Percentiles rank a stretch among this genome's conserved stretches.
phyloP scores from a whole-genome alignment of 2,797 vertebrate species.

The Clarias pachynema region DNA sequence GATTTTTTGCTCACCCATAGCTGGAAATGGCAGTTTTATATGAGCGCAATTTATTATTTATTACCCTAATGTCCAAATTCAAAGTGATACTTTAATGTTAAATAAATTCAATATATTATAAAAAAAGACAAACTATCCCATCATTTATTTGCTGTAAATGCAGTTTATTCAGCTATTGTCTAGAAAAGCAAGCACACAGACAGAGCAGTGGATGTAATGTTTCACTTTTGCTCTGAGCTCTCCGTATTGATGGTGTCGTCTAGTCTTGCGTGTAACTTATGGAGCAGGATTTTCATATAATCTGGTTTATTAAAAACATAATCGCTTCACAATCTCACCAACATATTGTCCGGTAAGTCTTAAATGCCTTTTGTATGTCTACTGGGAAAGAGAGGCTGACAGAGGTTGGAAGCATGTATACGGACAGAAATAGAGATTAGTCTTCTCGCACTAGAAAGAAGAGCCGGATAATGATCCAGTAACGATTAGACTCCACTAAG shows the following conservation, averaged over 20 bases:
- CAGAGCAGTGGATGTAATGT: background rate
- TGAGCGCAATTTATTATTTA: background rate
- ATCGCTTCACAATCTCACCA: background rate
- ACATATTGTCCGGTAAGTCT: background rate
- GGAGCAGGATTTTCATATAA: background rate
- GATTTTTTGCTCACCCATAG: background rate
- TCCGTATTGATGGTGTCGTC: background rate
- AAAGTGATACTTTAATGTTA: background rate
- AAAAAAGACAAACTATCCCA: background rate
- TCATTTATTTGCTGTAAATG: conserved; percentile 3
- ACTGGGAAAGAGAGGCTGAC: background rate
- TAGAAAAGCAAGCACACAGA: background rate
- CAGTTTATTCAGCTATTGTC: conserved; percentile 2
- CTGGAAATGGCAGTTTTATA: background rate
- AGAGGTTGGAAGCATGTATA: background rate
- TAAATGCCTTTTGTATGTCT: background rate
- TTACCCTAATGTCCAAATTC: background rate
- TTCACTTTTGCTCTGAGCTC: background rate
- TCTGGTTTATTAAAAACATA: background rate
- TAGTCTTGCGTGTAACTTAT: background rate
- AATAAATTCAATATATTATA: conserved; percentile 15
- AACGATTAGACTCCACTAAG: conserved; percentile 34
- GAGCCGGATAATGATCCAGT: conserved; percentile 41
- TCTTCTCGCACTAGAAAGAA: background rate
- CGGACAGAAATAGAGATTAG: background rate